phyloP scores from a whole-genome alignment of 1,140 invertebrate species.

The Papilio glaucus region DNA sequence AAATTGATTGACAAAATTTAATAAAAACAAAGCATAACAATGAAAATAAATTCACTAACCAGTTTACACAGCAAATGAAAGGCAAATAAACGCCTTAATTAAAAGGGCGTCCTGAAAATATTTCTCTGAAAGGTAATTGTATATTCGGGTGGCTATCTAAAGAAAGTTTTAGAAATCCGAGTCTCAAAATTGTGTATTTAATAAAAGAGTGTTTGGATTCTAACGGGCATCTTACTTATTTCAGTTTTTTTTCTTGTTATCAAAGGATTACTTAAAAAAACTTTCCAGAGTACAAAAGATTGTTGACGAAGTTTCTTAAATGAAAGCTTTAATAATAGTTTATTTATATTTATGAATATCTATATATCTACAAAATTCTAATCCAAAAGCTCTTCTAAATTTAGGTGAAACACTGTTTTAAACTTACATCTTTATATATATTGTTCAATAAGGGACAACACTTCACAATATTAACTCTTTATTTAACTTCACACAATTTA shows the following conservation, averaged over 20 bases:
- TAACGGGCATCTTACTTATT: slow-evolving; percentile 5
- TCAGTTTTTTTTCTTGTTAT: slow-evolving; percentile 17
- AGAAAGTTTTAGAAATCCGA: slow-evolving; percentile 27
- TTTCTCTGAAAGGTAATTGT: slow-evolving; percentile 29
- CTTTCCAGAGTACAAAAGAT: neutral
- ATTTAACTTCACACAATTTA: no score
- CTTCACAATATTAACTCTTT: no score
- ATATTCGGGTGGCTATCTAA: slow-evolving; percentile 24
- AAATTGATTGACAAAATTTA: slow-evolving; percentile 7
- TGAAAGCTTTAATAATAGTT: neutral
- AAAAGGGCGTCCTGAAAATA: slow-evolving; percentile 29
- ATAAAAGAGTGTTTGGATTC: neutral
- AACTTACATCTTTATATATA: no score
- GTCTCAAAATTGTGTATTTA: slow-evolving; percentile 25
- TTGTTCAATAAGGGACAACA: no score
- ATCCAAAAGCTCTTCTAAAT: neutral
- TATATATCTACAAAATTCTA: neutral
- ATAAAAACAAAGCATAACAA: slow-evolving; percentile 2
- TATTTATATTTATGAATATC: neutral
- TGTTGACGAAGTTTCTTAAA: neutral
- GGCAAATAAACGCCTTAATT: slow-evolving; percentile 30
- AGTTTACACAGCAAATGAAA: slow-evolving; percentile 27
- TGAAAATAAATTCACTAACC: slow-evolving; percentile 26
- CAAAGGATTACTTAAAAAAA: slow-evolving; percentile 9
- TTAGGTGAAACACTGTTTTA: neutral